Evolutionary conservation across 2,888 invertebrate genomes (phyloP), one percentile per base, ranked within the genome.

Genomic region (Entomobrya proxima): DNA sequence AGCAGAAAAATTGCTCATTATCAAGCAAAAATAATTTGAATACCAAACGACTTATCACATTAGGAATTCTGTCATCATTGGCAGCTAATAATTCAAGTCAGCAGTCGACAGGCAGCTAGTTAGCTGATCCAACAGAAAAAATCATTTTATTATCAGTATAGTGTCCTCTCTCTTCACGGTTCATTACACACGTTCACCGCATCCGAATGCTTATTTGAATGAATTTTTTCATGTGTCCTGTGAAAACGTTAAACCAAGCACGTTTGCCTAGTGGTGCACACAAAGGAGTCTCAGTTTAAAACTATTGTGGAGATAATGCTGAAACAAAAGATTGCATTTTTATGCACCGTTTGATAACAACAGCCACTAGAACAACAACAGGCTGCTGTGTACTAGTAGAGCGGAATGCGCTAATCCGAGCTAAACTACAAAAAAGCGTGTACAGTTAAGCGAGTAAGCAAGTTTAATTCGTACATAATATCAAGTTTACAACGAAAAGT

Each of bases 401-500:
- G 76, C 55, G 37, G 76, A 76, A 75, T 75, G 75, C 35, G 30
- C 50, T 74, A 50, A 76, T 55, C 30, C 52, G 37, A 55, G 21
- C 50, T 21, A 35, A 52, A 40, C 44, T 24, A 58, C 18, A 32
- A 13, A 77, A 44, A 72, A 47, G 24, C 2, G 21, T 18, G 47
- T 47, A 24, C 21, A 15, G 44, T 32, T 44, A 40, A 77, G 40
- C 61, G 24, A 55, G 32, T 44, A n/a, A 58, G 27, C 72, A 72
- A n/a, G 13, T 77, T 77, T 77, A 77, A 77, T 77, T 47, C 44
- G 44, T 58, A 58, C 32, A 58, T 72, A 44, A 72, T 81, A 82
- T 64, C 37, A 55, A 74, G 75, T 75, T 75, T 58, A 58, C 58
- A 58, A 40, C 37, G 21, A 64, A 83, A 83, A 83, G 83, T 83